phyloP scores from a whole-genome alignment of 2,797 vertebrate genomes.

The Graptemys geographica region DNA sequence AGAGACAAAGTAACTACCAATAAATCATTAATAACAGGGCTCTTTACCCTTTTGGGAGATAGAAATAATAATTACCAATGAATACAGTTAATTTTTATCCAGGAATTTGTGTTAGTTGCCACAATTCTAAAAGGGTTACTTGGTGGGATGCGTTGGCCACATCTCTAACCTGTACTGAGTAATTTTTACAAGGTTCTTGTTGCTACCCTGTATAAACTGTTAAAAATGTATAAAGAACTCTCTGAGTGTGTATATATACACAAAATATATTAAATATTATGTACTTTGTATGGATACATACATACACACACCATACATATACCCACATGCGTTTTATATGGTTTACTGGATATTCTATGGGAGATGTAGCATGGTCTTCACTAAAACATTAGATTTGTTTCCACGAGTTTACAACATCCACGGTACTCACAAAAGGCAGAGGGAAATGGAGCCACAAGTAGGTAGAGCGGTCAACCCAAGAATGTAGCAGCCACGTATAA shows the following conservation, averaged over 20 bases:
- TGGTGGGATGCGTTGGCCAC: not conserved
- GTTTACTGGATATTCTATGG: fast-evolving
- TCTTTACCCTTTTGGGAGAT: not conserved
- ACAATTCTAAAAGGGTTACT: not conserved
- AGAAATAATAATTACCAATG: not conserved
- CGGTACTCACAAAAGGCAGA: not conserved
- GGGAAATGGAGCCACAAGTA: not conserved
- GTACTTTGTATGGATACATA: not conserved
- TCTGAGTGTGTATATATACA: not conserved
- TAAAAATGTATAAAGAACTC: not conserved
- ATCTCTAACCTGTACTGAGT: not conserved
- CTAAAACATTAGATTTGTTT: not conserved
- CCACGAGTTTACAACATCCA: not conserved
- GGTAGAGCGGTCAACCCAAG: not conserved
- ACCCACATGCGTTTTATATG: not conserved
- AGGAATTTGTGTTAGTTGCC: constrained; percentile 24
- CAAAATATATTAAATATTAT: not conserved
- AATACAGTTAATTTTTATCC: not conserved
- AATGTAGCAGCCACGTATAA: not conserved
- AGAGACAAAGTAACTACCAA: constrained; percentile 13
- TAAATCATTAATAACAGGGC: not conserved
- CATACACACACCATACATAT: fast-evolving
- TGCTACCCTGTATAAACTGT: not conserved
- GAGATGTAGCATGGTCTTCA: not conserved
- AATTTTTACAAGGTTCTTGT: constrained; percentile 9